phyloP scores from a whole-genome alignment of 2,888 invertebrate species.

The Pheosia tremula region DNA sequence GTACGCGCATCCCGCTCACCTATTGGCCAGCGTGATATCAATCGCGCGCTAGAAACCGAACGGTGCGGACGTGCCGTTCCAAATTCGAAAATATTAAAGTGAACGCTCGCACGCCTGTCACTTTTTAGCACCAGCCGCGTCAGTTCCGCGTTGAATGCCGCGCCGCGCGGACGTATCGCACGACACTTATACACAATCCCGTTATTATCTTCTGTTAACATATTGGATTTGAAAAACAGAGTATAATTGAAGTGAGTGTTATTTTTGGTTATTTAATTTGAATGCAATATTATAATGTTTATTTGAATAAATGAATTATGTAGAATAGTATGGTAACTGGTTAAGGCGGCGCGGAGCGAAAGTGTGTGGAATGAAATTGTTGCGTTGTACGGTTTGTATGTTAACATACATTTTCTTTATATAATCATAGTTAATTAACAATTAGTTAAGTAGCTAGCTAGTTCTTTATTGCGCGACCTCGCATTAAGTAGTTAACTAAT shows the following conservation, averaged over 20 bases:
- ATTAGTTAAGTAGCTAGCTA: too few species aligned
- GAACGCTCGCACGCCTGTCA: constrained; percentile 34
- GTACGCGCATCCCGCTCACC: constrained; percentile 42
- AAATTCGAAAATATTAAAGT: constrained; percentile 42
- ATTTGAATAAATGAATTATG: constrained; percentile 3
- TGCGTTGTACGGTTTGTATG: constrained; percentile 7
- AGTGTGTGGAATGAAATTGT: constrained; percentile 24
- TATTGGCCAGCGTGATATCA: constrained; percentile 41
- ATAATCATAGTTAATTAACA: too few species aligned
- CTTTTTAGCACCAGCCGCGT: neutral
- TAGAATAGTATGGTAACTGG: constrained; percentile 30
- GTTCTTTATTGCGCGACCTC: too few species aligned
- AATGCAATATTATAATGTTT: constrained; percentile 13
- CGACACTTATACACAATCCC: neutral
- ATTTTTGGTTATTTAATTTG: constrained; percentile 13
- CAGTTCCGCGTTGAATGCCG: constrained; percentile 2
- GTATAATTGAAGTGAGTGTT: constrained; percentile 30
- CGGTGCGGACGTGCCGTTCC: constrained; percentile 42
- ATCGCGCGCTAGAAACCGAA: constrained; percentile 43
- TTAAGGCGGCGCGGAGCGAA: constrained; percentile 33
- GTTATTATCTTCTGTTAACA: constrained; percentile 5
- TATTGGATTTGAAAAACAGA: constrained; percentile 30
- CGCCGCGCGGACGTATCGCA: neutral
- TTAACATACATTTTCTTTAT: too few species aligned
- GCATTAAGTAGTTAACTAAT: too few species aligned